These are phyloP conservation scores for Metaphire vulgaris DNA, from an alignment of 1,140 invertebrate species.

Conservation along the genomic window DNA sequence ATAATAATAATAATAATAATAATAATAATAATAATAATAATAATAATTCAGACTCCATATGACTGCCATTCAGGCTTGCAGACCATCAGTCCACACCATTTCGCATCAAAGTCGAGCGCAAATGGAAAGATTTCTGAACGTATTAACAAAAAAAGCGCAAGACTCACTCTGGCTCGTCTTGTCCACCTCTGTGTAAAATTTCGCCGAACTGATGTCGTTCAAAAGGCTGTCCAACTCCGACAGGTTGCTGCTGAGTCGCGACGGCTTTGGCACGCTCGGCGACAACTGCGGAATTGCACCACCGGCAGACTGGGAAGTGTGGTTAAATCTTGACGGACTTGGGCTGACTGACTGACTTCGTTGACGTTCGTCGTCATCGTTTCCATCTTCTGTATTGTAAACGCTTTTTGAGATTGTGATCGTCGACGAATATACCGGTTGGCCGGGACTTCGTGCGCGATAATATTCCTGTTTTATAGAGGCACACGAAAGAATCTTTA, in stretches of 20 bases:
- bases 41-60: too few relatives aligned
- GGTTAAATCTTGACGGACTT: neutral
- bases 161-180: slow-evolving; percentile 33
- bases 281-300: neutral
- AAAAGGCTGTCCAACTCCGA: slow-evolving; percentile 84
- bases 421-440: neutral
- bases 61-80: too few relatives aligned
- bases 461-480: neutral
- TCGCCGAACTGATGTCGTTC: slow-evolving; percentile 78
- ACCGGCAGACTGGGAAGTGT: too few relatives aligned
- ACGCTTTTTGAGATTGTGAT: neutral
- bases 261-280: slow-evolving; percentile 33
- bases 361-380: neutral
- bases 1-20: too few relatives aligned
- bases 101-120: too few relatives aligned
- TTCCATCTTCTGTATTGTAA: too few relatives aligned
- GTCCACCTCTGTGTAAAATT: slow-evolving; percentile 57
- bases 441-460: neutral
- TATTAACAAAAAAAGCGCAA: too few relatives aligned
- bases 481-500: too few relatives aligned
- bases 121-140: too few relatives aligned
- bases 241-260: slow-evolving; percentile 67
- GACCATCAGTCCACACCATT: too few relatives aligned
- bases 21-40: too few relatives aligned
- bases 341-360: neutral